These are phyloP conservation scores for Dendroctonus valens DNA, from an alignment of 1,140 invertebrate genomes.

Conservation along the genomic window DNA sequence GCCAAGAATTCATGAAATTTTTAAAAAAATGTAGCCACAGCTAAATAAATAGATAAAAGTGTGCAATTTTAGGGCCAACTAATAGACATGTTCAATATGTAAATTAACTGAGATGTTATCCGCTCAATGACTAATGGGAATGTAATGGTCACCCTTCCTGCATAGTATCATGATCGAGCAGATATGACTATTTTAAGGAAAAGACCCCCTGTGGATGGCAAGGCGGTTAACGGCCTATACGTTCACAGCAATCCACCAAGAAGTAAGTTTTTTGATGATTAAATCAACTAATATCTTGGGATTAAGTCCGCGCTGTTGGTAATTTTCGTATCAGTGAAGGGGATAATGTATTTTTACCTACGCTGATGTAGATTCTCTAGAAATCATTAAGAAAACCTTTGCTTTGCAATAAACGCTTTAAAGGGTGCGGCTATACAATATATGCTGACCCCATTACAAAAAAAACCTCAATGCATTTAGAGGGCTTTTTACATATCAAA, in stretches of 20 bases:
- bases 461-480: too few species aligned
- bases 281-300: neutral
- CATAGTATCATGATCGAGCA: neutral
- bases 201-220: constrained; percentile 25
- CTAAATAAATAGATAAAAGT: neutral
- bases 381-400: neutral
- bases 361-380: neutral
- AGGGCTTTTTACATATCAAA: too few species aligned
- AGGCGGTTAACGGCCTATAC: constrained; percentile 53
- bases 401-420: neutral
- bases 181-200: constrained; percentile 33
- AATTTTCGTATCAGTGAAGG: neutral
- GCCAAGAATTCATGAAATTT: neutral
- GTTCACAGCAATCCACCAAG: constrained; percentile 59
- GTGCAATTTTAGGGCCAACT: neutral
- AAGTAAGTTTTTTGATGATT: constrained; percentile 46
- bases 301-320: too few species aligned
- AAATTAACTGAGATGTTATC: neutral
- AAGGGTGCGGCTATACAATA: neutral
- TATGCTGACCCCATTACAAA: too few species aligned
- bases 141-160: neutral
- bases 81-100: neutral
- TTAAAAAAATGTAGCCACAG: neutral
- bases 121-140: neutral
- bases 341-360: neutral